Base-by-base conservation (phyloP, 2,797 vertebrate genomes). In the Gallirallus australis region DNA sequence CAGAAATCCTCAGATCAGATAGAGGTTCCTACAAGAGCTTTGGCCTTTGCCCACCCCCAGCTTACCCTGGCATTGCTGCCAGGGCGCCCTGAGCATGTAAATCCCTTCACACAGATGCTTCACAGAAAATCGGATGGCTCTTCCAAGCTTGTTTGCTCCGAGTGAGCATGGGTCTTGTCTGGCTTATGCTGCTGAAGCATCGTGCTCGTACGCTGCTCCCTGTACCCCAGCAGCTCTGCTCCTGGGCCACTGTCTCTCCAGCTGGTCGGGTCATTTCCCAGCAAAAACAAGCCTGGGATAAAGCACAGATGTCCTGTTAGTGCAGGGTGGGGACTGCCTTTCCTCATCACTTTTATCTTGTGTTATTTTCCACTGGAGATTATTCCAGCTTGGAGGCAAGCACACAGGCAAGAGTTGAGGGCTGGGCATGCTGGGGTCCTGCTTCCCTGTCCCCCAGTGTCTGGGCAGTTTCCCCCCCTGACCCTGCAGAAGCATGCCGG, bases 81-180 rank as follows among this genome's bases (percentile, higher is more conserved):
- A 50, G 9, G 33, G 12, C 3, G 20, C 11, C 50, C 65, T 12
- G 2, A 30, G 20, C 13, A 6, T 0, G 1, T 1, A 53, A 77
- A 82, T 47, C 89, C 45, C 71, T 9, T 64, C 75, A 1, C 19
- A 10, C 81, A 60, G 85, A 28, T 10, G 52, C 37, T 72, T 42
- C 40, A 1, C 23, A 4, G 31, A 8, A 17, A 53, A 61, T 23
- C 1, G 3, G 10, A 19, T 0, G 3, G 33, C 33, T 60, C 19
- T 37, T 27, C 64, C 31, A 52, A 14, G 52, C 30, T n/a, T 15
- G 11, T 35, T 57, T 0, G 0, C 48, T 65, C 17, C 23, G 1
- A 9, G 52, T 0, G 28, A 79, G 56, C 68, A 0, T 1, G 0
- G 19, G 11, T 19, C 12, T 21, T 3, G 0, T 4, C 21, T 8